These are phyloP conservation scores for Pheosia gnoma DNA, from an alignment of 2,888 invertebrate genomes.

Conservation along the genomic window DNA sequence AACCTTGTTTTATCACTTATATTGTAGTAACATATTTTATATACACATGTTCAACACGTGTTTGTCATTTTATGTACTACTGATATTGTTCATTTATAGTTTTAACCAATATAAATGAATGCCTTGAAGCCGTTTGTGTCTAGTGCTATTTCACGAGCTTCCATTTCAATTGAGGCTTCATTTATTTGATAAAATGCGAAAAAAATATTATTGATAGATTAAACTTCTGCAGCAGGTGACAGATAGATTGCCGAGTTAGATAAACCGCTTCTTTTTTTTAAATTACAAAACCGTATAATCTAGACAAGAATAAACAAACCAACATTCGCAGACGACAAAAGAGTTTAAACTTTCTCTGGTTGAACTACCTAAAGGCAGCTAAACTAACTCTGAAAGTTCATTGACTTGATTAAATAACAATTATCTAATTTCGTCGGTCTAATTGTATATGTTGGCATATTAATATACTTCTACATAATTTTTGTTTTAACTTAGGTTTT, in stretches of 20 bases:
- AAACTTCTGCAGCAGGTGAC: background rate
- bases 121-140: no score
- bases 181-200: background rate
- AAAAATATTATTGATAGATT: background rate
- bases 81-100: no score
- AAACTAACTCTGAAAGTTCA: conserved; percentile 27
- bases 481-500: background rate
- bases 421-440: background rate
- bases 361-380: background rate
- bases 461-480: background rate
- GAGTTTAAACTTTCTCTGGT: conserved; percentile 34
- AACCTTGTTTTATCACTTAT: no score
- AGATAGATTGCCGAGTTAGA: background rate
- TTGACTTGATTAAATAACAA: conserved; percentile 23
- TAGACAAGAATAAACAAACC: background rate
- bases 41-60: no score
- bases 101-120: no score
- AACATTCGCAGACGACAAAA: conserved; percentile 26
- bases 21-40: no score
- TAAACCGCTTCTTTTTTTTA: background rate
- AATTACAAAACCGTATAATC: background rate
- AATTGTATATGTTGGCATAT: no score
- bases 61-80: no score
- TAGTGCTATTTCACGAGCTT: no score
- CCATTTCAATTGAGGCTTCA: background rate